A percentile compares a stretch with the other conserved stretches of the same genome.
Conservation (phyloP, 2,113 vertebrate species). For the Daphoenositta chrysoptera region DNA sequence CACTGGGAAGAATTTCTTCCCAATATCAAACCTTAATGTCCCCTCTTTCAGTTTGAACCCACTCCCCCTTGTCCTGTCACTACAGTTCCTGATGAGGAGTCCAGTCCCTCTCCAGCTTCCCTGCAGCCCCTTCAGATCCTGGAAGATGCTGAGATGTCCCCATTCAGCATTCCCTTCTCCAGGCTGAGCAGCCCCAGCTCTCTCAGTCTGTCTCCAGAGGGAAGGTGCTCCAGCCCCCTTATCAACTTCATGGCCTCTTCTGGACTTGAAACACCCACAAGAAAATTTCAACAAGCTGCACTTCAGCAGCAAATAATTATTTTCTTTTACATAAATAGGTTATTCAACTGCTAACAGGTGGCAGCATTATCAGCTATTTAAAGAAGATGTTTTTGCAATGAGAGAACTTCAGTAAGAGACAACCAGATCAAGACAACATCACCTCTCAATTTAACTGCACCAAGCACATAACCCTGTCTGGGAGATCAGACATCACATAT, state of each 20-base stretch:
- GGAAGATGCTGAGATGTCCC: no score
- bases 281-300: background rate
- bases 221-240: background rate
- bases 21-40: background rate
- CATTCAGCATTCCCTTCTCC: background rate
- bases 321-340: background rate
- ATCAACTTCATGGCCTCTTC: background rate
- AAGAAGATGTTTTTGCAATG: background rate
- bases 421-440: background rate
- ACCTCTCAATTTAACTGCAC: background rate
- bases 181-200: background rate
- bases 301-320: background rate
- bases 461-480: background rate
- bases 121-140: background rate
- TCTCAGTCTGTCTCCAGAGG: background rate
- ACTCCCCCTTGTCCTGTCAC: background rate
- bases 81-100: background rate
- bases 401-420: background rate
- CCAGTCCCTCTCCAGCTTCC: background rate
- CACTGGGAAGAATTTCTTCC: background rate
- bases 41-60: no score
- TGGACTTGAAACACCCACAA: background rate
- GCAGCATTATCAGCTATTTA: background rate
- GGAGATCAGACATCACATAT: background rate
- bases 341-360: background rate